These are phyloP conservation scores for Urophycis tenuis DNA, from an alignment of 2,797 vertebrate genomes.

Conservation along the genomic window DNA sequence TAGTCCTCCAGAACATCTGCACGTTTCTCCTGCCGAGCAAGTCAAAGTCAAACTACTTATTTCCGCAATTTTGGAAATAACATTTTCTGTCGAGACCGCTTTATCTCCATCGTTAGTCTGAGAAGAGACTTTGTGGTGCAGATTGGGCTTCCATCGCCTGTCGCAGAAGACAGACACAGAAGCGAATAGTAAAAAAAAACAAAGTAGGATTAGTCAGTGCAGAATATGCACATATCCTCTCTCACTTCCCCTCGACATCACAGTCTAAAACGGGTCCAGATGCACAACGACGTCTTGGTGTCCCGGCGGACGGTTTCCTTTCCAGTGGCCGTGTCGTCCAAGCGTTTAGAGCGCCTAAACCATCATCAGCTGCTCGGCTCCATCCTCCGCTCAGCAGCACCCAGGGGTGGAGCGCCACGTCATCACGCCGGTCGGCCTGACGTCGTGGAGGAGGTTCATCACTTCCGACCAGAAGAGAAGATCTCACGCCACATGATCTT, in stretches of 20 bases:
- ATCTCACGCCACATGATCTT: too few relatives aligned
- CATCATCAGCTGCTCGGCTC: slow-evolving; percentile 54
- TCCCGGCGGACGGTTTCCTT: slow-evolving; percentile 42
- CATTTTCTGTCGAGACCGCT: slow-evolving; percentile 29
- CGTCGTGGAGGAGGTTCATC: slow-evolving; percentile 55
- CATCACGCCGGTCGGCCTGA: slow-evolving; percentile 71
- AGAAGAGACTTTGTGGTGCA: slow-evolving; percentile 31
- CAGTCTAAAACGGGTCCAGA: background rate
- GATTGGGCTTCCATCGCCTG: slow-evolving; percentile 31
- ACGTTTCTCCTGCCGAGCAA: background rate
- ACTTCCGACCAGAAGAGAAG: slow-evolving; percentile 19
- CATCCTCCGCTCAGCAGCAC: slow-evolving; percentile 69
- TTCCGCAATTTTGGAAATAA: slow-evolving; percentile 26
- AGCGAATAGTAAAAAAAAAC: slow-evolving; percentile 2
- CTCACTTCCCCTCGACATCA: slow-evolving; percentile 7
- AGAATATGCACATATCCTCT: slow-evolving; percentile 2
- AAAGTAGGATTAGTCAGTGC: background rate
- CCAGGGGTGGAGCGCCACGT: slow-evolving; percentile 63
- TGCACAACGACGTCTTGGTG: slow-evolving; percentile 15
- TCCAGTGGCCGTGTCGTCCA: slow-evolving; percentile 22
- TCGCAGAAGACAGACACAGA: slow-evolving; percentile 13
- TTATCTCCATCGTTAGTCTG: slow-evolving; percentile 38
- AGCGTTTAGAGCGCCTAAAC: slow-evolving; percentile 25
- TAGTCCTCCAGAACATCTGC: background rate
- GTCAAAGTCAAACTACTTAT: slow-evolving; percentile 7